These are phyloP conservation scores for Sisor rabdophorus DNA, from an alignment of 2,113 vertebrate genomes.

Conservation along the genomic window DNA sequence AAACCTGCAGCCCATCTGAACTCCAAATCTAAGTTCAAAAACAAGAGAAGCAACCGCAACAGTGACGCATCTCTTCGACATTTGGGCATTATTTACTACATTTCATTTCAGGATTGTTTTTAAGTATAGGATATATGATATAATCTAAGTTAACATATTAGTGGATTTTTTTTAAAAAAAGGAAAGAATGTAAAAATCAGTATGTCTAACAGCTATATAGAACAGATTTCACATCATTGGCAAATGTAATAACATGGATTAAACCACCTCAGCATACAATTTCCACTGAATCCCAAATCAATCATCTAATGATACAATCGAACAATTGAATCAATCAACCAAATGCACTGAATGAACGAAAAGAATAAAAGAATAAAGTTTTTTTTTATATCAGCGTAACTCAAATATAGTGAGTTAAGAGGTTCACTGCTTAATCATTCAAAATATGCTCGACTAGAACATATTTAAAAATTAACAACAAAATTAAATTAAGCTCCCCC, in stretches of 20 bases:
- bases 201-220: neutral
- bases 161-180: neutral
- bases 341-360: slow-evolving; percentile 32
- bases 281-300: slow-evolving; percentile 17
- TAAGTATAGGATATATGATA: neutral
- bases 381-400: slow-evolving; percentile 53
- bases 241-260: slow-evolving; percentile 12
- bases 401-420: slow-evolving; percentile 64
- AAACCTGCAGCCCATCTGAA: neutral
- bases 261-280: slow-evolving; percentile 30
- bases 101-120: neutral
- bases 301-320: slow-evolving; percentile 5
- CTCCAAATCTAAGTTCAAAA: slow-evolving; percentile 13
- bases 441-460: slow-evolving; percentile 62
- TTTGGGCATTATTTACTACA: slow-evolving; percentile 6
- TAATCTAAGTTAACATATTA: neutral
- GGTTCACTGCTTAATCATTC: slow-evolving; percentile 71
- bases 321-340: slow-evolving; percentile 36
- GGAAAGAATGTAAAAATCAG: slow-evolving; percentile 11
- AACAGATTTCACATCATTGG: slow-evolving; percentile 33
- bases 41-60: neutral
- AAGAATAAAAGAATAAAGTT: slow-evolving; percentile 35
- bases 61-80: neutral
- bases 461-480: slow-evolving; percentile 56
- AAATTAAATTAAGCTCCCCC: slow-evolving; percentile 66